Conservation (phyloP, 2,888 invertebrate genomes). For the Encarsia formosa region DNA sequence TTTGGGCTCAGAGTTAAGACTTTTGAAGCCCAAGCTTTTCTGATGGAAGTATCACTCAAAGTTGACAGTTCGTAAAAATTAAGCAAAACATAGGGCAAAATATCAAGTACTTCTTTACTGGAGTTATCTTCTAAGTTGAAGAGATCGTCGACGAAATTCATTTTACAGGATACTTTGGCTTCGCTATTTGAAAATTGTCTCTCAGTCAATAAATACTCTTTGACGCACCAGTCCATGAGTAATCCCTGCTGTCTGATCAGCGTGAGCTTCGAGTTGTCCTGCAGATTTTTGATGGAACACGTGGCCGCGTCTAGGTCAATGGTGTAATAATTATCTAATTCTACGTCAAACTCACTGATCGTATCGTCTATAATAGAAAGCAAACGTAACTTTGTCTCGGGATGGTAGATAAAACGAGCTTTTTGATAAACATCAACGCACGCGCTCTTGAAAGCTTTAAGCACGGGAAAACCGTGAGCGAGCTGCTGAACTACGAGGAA, state of each 20-base stretch:
- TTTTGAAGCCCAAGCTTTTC: slow-evolving; percentile 40
- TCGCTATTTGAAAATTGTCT: background rate
- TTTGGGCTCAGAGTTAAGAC: slow-evolving; percentile 16
- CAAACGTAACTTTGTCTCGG: slow-evolving; percentile 50
- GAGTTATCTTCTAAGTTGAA: slow-evolving; percentile 11
- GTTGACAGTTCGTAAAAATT: slow-evolving; percentile 51
- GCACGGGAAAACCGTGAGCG: slow-evolving; percentile 57
- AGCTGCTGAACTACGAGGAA: slow-evolving; percentile 64
- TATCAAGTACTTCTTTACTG: slow-evolving; percentile 18
- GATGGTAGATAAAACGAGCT: slow-evolving; percentile 52
- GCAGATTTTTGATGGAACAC: slow-evolving; percentile 51
- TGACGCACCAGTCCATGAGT: slow-evolving; percentile 39
- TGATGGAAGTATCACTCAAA: slow-evolving; percentile 42
- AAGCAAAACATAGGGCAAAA: slow-evolving; percentile 45
- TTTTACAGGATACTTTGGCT: slow-evolving; percentile 4
- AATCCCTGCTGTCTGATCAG: slow-evolving; percentile 58
- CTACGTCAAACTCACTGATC: slow-evolving; percentile 49
- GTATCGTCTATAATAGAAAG: slow-evolving; percentile 55
- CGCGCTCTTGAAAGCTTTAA: slow-evolving; percentile 57
- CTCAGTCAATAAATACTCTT: slow-evolving; percentile 2
- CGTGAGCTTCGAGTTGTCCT: slow-evolving; percentile 54
- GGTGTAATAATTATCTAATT: slow-evolving; percentile 27
- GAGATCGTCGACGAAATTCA: slow-evolving; percentile 35
- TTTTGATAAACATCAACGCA: slow-evolving; percentile 66
- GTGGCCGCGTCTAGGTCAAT: slow-evolving; percentile 45